phyloP scores from a whole-genome alignment of 2,888 invertebrate species.

The Sericinus montela region DNA sequence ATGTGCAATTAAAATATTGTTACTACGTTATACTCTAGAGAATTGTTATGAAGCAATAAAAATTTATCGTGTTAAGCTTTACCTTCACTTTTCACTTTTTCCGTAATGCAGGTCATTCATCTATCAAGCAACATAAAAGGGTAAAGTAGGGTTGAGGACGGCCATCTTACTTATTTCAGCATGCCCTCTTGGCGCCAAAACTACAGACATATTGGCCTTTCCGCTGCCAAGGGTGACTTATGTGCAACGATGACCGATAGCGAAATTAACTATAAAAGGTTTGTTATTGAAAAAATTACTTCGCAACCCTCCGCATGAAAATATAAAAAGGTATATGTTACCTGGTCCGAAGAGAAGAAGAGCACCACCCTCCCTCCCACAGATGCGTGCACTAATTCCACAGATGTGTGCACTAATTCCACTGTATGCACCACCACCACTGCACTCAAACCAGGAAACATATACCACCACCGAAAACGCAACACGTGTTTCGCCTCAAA shows the following conservation, averaged over 20 bases:
- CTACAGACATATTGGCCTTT: constrained; percentile 55
- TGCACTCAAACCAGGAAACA: no score
- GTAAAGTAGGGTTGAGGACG: constrained; percentile 62
- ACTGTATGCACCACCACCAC: no score
- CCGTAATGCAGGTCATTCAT: constrained; percentile 53
- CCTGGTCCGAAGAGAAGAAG: no score
- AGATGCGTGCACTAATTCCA: no score
- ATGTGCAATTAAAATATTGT: neutral
- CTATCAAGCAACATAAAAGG: constrained; percentile 71
- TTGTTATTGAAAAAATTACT: neutral
- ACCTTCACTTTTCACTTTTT: constrained; percentile 43
- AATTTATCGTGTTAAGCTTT: neutral
- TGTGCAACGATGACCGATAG: constrained; percentile 65
- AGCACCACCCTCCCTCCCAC: no score
- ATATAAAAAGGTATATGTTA: no score
- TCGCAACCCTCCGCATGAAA: no score
- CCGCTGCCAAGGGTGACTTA: constrained; percentile 34
- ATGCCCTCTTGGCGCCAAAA: constrained; percentile 59
- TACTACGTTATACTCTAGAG: neutral
- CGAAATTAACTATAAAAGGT: constrained; percentile 19
- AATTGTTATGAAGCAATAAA: no score
- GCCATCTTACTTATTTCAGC: constrained; percentile 66
- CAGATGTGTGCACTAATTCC: no score
- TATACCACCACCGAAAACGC: no score
- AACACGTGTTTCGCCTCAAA: no score